These are phyloP conservation scores for Ephestia elutella DNA, from an alignment of 1,140 invertebrate genomes.

Conservation along the genomic window DNA sequence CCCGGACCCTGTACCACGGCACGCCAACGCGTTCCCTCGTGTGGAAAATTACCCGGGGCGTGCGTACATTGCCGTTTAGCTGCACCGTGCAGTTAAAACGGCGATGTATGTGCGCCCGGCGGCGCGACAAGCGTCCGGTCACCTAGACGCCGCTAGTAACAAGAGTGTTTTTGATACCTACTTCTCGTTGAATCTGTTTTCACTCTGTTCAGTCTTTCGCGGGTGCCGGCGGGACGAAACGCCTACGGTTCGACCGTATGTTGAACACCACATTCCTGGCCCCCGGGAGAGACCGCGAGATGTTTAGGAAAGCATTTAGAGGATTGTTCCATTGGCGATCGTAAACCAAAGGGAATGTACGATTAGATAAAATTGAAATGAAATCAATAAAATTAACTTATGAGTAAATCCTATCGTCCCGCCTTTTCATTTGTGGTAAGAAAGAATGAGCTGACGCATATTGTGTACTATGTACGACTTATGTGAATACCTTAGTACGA, in stretches of 20 bases:
- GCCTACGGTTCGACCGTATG: slow-evolving; percentile 25
- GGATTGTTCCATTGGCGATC: slow-evolving; percentile 40
- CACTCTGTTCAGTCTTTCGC: slow-evolving; percentile 36
- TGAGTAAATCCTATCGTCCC: slow-evolving; percentile 58
- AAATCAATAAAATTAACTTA: slow-evolving; percentile 52
- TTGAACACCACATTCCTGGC: slow-evolving; percentile 29
- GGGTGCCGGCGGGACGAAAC: slow-evolving; percentile 34
- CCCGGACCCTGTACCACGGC: slow-evolving; percentile 36
- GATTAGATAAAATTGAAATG: slow-evolving; percentile 45
- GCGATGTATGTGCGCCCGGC: slow-evolving; percentile 34
- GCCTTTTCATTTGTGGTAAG: slow-evolving; percentile 63
- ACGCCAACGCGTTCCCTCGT: slow-evolving; percentile 45
- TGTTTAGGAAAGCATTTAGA: slow-evolving; percentile 48
- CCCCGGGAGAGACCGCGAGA: slow-evolving; percentile 33
- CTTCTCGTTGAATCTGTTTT: slow-evolving; percentile 37
- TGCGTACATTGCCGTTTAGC: slow-evolving; percentile 45
- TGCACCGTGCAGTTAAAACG: slow-evolving; percentile 12
- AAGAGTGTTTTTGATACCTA: slow-evolving; percentile 34
- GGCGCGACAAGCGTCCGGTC: slow-evolving; percentile 15
- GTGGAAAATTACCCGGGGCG: slow-evolving; percentile 49
- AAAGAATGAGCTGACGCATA: slow-evolving; percentile 63
- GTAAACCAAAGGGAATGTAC: slow-evolving; percentile 41
- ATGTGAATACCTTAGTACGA: slow-evolving; percentile 72
- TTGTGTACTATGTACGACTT: slow-evolving; percentile 64
- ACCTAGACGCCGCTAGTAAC: slow-evolving; percentile 31